A percentile compares a stretch with the other conserved stretches of the same genome.
Evolutionary conservation across 2,113 vertebrate genomes (phyloP).

Genomic region (Paradoxurus hermaphroditus): DNA sequence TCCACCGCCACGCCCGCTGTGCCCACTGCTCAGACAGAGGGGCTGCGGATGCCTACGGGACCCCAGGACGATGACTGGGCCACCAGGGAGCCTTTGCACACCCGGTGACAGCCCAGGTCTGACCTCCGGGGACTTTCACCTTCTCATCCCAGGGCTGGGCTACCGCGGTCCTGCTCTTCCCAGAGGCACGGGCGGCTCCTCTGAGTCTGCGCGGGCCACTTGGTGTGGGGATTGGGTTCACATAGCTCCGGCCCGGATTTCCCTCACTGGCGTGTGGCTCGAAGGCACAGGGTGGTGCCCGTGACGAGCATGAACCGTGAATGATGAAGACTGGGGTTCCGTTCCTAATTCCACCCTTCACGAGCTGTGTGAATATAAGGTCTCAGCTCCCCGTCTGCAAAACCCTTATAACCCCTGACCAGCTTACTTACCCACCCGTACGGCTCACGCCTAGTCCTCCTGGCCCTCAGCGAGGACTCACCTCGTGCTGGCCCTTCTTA

Average conservation of each 20-base stretch:
- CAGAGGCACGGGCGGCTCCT: neutral
- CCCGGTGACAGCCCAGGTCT: neutral
- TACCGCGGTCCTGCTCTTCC: too few species aligned
- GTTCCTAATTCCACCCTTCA: neutral
- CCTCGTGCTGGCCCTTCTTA: rapidly evolving
- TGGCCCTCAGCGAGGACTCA: rapidly evolving
- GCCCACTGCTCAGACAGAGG: neutral
- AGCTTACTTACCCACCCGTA: too few species aligned
- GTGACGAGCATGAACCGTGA: neutral
- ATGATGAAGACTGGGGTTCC: neutral
- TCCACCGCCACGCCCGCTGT: rapidly evolving
- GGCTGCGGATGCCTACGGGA: neutral
- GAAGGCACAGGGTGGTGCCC: neutral
- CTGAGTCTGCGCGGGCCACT: neutral
- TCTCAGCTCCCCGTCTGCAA: neutral
- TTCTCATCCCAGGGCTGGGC: neutral
- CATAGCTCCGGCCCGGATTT: too few species aligned
- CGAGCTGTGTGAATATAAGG: too few species aligned
- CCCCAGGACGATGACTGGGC: neutral
- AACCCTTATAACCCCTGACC: neutral
- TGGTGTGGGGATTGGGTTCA: too few species aligned
- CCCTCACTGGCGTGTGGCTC: neutral
- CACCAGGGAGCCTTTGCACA: neutral
- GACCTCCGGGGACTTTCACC: neutral
- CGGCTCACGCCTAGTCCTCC: too few species aligned